phyloP scores from a whole-genome alignment of 2,888 invertebrate species.

The Dryobota labecula region DNA sequence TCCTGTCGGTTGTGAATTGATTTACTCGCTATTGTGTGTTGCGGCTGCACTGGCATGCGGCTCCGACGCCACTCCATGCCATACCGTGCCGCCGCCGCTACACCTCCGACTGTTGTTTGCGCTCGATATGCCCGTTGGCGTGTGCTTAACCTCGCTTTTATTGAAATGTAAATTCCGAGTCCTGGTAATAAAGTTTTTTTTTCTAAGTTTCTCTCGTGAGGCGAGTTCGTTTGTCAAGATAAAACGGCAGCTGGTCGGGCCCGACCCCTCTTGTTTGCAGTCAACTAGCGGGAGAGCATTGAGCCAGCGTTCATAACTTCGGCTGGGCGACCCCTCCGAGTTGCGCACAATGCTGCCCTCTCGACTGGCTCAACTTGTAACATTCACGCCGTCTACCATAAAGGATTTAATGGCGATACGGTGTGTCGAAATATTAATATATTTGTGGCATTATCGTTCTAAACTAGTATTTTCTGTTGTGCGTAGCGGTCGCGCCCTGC shows the following conservation, averaged over 20 bases:
- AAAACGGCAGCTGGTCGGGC: conserved; percentile 83
- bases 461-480: conserved; percentile 77
- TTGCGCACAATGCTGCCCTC: conserved; percentile 76
- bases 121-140: conserved; percentile 71
- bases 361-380: conserved; percentile 75
- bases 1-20: conserved; percentile 81
- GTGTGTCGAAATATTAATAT: conserved; percentile 87
- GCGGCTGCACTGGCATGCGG: conserved; percentile 58
- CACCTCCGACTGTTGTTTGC: conserved; percentile 71
- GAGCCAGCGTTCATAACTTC: conserved; percentile 75
- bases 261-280: conserved; percentile 80
- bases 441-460: conserved; percentile 81
- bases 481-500: conserved; percentile 65
- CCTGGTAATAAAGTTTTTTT: conserved; percentile 72
- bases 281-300: conserved; percentile 75
- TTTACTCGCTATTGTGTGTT: conserved; percentile 85
- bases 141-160: conserved; percentile 70
- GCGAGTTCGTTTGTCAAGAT: conserved; percentile 78
- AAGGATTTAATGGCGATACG: conserved; percentile 85
- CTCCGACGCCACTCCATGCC: conserved; percentile 46
- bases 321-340: conserved; percentile 72
- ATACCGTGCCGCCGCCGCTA: conserved; percentile 28
- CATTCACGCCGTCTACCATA: conserved; percentile 78
- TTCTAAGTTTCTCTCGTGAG: conserved; percentile 69
- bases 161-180: conserved; percentile 79